Conservation (phyloP, 1,140 invertebrate genomes). For the Portunus trituberculatus region DNA sequence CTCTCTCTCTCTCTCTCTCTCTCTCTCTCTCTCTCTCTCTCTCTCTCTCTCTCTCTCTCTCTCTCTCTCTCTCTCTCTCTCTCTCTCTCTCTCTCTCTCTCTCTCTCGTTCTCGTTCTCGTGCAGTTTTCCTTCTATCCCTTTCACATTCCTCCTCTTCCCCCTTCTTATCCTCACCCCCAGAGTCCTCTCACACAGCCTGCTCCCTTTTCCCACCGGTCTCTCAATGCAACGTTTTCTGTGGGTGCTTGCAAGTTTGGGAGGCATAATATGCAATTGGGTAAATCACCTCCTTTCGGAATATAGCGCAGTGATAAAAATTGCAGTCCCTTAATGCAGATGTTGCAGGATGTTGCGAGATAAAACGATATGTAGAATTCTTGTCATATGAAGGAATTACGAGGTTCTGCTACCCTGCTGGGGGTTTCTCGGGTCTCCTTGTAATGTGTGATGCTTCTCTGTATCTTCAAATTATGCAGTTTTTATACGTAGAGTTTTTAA, state of each 20-base stretch:
- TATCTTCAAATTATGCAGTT: neutral
- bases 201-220: neutral
- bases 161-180: neutral
- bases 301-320: constrained; percentile 48
- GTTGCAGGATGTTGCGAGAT: neutral
- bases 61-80: no score
- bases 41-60: neutral
- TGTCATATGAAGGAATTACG: neutral
- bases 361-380: neutral
- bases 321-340: neutral
- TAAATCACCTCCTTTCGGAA: constrained; percentile 54
- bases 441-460: neutral
- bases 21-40: no score
- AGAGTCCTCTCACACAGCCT: neutral
- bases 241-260: constrained; percentile 28
- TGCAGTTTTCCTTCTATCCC: neutral
- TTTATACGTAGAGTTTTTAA: constrained; percentile 22
- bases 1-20: no score
- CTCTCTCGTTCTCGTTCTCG: neutral
- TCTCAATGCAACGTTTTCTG: constrained; percentile 38
- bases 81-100: neutral
- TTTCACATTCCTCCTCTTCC: neutral
- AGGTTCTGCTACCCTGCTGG: neutral
- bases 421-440: neutral
- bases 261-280: constrained; percentile 48